phyloP scores from a whole-genome alignment of 2,113 vertebrate species.

The Channa maculata region DNA sequence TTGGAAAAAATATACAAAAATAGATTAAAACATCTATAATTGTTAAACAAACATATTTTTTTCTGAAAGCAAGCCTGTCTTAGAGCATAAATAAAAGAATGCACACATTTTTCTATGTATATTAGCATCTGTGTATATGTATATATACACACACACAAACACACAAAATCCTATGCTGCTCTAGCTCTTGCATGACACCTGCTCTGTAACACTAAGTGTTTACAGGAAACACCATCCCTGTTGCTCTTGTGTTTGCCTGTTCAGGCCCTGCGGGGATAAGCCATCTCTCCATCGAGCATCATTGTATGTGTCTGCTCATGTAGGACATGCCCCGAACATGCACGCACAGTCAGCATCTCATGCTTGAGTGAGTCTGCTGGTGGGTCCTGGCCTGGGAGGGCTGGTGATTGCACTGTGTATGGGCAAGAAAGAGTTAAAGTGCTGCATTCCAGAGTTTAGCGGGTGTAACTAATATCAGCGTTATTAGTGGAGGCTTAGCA shows the following conservation, averaged over 20 bases:
- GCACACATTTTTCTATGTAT: constrained; percentile 22
- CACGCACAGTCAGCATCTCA: constrained; percentile 68
- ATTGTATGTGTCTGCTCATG: constrained; percentile 76
- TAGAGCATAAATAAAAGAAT: constrained; percentile 32
- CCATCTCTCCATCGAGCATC: constrained; percentile 59
- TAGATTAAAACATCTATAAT: constrained; percentile 7
- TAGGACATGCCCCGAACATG: constrained; percentile 70
- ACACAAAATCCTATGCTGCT: neutral
- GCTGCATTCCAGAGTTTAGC: constrained; percentile 70
- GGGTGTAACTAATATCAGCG: constrained; percentile 66
- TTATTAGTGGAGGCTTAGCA: constrained; percentile 52
- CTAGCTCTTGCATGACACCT: constrained; percentile 48
- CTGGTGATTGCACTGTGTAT: constrained; percentile 34
- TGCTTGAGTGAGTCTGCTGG: constrained; percentile 64
- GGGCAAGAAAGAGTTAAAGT: constrained; percentile 70
- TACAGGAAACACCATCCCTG: constrained; percentile 71
- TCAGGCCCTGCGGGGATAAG: constrained; percentile 64
- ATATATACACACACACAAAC: constrained; percentile 12
- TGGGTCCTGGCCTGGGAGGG: constrained; percentile 40
- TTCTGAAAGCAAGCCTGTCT: constrained; percentile 14
- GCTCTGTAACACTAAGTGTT: constrained; percentile 66
- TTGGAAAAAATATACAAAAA: neutral
- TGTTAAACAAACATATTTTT: neutral
- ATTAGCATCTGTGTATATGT: constrained; percentile 14
- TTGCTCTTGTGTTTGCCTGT: constrained; percentile 71